Evolutionary conservation across 2,888 invertebrate species (phyloP).

Genomic region (Ormyrus rosae): DNA sequence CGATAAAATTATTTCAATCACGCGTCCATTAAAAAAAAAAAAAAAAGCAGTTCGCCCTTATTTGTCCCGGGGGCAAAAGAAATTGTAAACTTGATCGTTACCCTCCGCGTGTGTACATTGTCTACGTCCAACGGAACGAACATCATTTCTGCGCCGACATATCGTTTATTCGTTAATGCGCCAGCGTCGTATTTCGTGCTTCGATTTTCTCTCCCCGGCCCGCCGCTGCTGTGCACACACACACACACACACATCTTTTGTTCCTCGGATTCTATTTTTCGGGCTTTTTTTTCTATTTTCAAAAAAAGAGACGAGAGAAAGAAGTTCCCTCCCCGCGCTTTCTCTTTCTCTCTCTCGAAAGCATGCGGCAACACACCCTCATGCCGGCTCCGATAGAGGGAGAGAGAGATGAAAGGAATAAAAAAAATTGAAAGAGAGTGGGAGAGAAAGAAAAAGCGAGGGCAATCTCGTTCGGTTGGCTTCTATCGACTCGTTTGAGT

Average conservation of each 20-base stretch:
- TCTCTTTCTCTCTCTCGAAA: neutral
- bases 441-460: slow-evolving; percentile 49
- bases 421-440: slow-evolving; percentile 38
- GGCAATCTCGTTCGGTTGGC: slow-evolving; percentile 62
- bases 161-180: slow-evolving; percentile 25
- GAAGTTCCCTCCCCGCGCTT: too few species aligned
- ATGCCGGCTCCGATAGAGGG: neutral
- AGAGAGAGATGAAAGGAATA: slow-evolving; percentile 39
- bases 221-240: neutral
- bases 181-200: slow-evolving; percentile 4
- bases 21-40: too few species aligned
- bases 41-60: too few species aligned
- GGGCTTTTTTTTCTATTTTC: neutral
- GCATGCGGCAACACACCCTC: slow-evolving; percentile 21
- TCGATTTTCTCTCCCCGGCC: slow-evolving; percentile 1
- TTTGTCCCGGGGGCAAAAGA: too few species aligned
- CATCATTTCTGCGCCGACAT: slow-evolving; percentile 14
- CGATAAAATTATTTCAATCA: too few species aligned
- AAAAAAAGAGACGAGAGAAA: neutral
- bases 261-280: neutral
- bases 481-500: slow-evolving; percentile 58
- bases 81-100: too few species aligned
- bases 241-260: slow-evolving; percentile 1
- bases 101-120: too few species aligned
- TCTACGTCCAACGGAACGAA: neutral